phyloP scores from a whole-genome alignment of 2,888 invertebrate genomes.

The Mantis religiosa region DNA sequence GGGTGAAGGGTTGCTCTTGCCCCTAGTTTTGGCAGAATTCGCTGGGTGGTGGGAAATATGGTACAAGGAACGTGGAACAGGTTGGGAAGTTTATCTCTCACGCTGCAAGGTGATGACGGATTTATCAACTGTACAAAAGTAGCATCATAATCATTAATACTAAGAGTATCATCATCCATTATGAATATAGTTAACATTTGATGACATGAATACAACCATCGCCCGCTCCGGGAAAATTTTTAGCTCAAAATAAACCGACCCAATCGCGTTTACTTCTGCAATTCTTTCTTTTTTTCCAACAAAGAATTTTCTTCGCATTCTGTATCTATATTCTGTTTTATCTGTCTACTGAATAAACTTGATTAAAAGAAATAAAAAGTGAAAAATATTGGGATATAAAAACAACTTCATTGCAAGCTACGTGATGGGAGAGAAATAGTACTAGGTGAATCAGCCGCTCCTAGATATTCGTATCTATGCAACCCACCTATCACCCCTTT shows the following conservation, averaged over 20 bases:
- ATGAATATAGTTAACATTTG: background rate
- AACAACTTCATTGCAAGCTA: constrained; percentile 28
- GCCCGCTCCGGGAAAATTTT: background rate
- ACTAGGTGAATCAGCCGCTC: background rate
- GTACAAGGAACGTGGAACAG: background rate
- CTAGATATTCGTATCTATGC: background rate
- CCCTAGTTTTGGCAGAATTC: background rate
- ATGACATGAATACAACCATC: background rate
- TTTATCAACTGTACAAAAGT: background rate
- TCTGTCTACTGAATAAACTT: constrained; percentile 17
- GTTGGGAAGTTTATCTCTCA: background rate
- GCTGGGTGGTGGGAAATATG: background rate
- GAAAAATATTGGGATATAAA: constrained; percentile 4
- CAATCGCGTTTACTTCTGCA: background rate
- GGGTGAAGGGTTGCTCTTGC: background rate
- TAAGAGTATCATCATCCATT: background rate
- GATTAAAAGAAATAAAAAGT: constrained; percentile 13
- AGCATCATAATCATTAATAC: background rate
- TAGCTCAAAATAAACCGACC: background rate
- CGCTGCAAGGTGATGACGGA: background rate
- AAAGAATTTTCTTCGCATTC: constrained; percentile 39
- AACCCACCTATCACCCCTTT: too few species aligned
- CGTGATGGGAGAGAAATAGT: constrained; percentile 6
- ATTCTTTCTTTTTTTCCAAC: constrained; percentile 29
- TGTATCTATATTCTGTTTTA: constrained; percentile 10